Evolutionary conservation across 2,888 invertebrate species (phyloP), one percentile per base, ranked within the genome.

Genomic region (Thecophora atra): DNA sequence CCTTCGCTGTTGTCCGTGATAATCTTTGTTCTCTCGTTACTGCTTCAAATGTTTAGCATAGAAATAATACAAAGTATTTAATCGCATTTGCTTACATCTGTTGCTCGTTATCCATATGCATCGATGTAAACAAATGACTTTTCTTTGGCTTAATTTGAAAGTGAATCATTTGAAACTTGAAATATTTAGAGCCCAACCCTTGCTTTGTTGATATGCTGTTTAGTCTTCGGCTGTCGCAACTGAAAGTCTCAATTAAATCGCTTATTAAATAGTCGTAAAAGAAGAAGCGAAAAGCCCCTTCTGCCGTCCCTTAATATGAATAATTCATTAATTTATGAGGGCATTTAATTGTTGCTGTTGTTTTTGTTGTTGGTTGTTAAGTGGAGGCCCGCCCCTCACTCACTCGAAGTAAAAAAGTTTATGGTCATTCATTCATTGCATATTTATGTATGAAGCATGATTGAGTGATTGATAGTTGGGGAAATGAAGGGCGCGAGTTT

Each of bases 321-420:
- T 71, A 71, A 71, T 66, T 71, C 66, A 66, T 66, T 60, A 58
- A 71, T 65, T 66, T 71, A 60, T 71, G 65, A 58, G 56, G 71
- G 71, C 47, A 65, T 15, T 37, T 42, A n/a, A n/a, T n/a, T n/a
- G n/a, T 21, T 24, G 63, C 15, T 63, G 15, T 47, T 47, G 44
- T 13, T 13, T 44, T 13, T 44, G 7, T 13, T 44, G 8, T 44
- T 44, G n/a, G n/a, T n/a, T n/a, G 30, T 47, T 60, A n/a, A 15
- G 58, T 26, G 26, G 19, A 4, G 19, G 30, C 60, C 6, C 64
- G 15, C 64, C 47, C n/a, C n/a, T n/a, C 47, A 64, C 47, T 21
- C 64, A 42, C 64, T 64, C 21, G n/a, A 26, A 42, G 21, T 51
- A 17, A 26, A 15, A n/a, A 47, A 37, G 11, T 5, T 17, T 47